These are phyloP conservation scores for Xanthia togata DNA, from an alignment of 2,888 invertebrate species.

Conservation along the genomic window DNA sequence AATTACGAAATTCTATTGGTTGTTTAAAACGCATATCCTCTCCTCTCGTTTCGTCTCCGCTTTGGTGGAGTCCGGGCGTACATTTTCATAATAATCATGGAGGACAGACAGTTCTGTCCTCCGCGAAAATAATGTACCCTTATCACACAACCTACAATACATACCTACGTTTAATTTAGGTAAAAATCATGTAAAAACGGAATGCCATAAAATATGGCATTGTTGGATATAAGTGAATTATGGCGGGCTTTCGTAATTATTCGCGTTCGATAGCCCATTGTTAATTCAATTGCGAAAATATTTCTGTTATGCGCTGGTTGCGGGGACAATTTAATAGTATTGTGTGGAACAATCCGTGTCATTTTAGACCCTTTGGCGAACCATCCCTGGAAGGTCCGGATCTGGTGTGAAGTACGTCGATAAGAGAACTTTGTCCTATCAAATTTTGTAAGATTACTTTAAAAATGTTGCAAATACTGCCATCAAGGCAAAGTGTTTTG, in stretches of 20 bases:
- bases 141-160: background rate
- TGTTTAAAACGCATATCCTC: no score
- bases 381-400: background rate
- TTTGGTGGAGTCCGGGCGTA: no score
- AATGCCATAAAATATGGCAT: conserved; percentile 42
- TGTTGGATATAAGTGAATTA: conserved; percentile 53
- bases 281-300: conserved; percentile 77
- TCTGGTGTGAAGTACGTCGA: background rate
- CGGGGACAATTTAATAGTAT: conserved; percentile 78
- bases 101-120: background rate
- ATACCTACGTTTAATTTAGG: conserved; percentile 23
- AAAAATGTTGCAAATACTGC: background rate
- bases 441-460: background rate
- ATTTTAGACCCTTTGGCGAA: conserved; percentile 69
- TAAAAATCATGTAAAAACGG: conserved; percentile 33
- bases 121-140: background rate
- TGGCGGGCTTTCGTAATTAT: conserved; percentile 54
- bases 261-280: conserved; percentile 64
- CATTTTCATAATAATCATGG: background rate
- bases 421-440: conserved; percentile 3
- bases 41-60: no score
- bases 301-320: conserved; percentile 72
- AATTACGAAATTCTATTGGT: no score
- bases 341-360: conserved; percentile 79
- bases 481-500: background rate